Conservation (phyloP, 2,113 vertebrate species). For the Elaphurus davidianus region DNA sequence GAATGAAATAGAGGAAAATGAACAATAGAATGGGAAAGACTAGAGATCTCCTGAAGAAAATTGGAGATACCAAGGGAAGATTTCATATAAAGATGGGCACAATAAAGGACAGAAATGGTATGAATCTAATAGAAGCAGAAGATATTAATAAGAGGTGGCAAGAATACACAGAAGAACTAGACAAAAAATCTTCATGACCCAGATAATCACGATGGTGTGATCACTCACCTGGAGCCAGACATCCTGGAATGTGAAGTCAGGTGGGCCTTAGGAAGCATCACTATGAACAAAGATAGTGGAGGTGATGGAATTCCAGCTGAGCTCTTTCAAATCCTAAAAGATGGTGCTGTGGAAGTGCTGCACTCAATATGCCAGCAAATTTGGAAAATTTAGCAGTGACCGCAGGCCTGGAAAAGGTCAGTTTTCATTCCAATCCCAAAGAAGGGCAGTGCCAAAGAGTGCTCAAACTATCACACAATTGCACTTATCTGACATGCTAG, state of each 20-base stretch:
- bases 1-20: neutral
- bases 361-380: neutral
- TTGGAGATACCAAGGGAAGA: neutral
- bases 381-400: neutral
- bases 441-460: neutral
- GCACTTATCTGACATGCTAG: neutral
- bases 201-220: neutral
- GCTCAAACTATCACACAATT: neutral
- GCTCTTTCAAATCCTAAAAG: neutral
- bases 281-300: neutral
- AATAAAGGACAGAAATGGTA: neutral
- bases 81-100: neutral
- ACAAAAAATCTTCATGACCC: neutral
- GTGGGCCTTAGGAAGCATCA: neutral
- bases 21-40: neutral
- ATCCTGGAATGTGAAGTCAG: neutral
- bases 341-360: neutral
- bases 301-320: neutral
- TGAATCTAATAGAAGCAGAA: neutral
- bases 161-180: neutral
- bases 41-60: neutral
- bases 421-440: neutral
- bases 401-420: neutral
- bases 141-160: neutral
- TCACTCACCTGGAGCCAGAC: neutral